Evolutionary conservation across 1,140 invertebrate species (phyloP), one percentile per base, ranked within the genome.

Genomic region (Heliconius himera): DNA sequence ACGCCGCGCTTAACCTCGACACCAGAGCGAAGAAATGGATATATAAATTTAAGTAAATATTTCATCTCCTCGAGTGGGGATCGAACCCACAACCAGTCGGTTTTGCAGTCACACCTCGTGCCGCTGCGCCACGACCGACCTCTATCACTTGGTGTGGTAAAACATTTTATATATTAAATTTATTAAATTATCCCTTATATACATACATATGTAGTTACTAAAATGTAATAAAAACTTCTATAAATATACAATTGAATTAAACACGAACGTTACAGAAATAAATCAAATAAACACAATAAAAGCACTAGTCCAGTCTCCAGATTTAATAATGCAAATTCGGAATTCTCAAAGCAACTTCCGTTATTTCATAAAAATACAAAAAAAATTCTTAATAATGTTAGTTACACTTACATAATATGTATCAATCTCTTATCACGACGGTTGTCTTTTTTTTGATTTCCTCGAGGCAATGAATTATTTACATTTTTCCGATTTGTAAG

Each of bases 291-390:
- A 46, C 41, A 60, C 20, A 8, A 22, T 60, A 22, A n/a, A 60
- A 60, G n/a, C 54, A 56, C 18, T 60, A 60, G 54, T 26, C 54
- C 54, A 60, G 54, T 60, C 9, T 8, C 54, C 8, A 60, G 22
- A 60, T 60, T 60, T 60, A 60, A 60, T 60, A 60, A 60, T 60
- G 56, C n/a, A 60, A 9, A 60, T 22, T 60, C n/a, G 56, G 11
- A 60, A 60, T 60, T 60, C 56, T 60, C n/a, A 22, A 60, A 3
- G 56, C 56, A 20, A 60, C 22, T 60, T 60, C 56, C 9, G 9
- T 26, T 60, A 60, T 60, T 60, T 60, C 9, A 9, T 60, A 26
- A 60, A 60, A 60, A 60, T 9, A 60, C n/a, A 60, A 22, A n/a
- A 8, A 22, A 22, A 26, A 26, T 60, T 60, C 56, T 11, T 60